These are phyloP conservation scores for Norana najaformis DNA, from an alignment of 2,888 invertebrate species.

Conservation along the genomic window DNA sequence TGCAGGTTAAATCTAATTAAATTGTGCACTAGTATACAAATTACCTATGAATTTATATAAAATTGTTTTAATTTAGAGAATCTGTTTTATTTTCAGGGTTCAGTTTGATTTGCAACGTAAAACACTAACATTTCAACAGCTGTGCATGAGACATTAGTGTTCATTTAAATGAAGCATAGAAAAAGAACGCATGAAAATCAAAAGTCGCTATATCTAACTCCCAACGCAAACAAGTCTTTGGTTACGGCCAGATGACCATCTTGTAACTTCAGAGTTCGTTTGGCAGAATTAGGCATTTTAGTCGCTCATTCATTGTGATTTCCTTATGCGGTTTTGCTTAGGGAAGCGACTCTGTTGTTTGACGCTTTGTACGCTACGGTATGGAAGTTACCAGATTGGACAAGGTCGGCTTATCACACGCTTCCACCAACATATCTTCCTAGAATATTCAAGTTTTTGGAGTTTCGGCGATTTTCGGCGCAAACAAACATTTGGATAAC, in stretches of 20 bases:
- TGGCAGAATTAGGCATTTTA: too few species aligned
- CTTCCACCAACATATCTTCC: too few species aligned
- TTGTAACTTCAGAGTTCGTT: too few species aligned
- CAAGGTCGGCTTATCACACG: too few species aligned
- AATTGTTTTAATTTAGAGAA: neutral
- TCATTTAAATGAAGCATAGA: neutral
- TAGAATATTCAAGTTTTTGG: too few species aligned
- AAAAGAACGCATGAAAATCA: neutral
- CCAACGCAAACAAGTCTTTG: neutral
- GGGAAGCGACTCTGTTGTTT: too few species aligned
- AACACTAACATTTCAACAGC: neutral
- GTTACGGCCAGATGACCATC: neutral
- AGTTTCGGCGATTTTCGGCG: too few species aligned
- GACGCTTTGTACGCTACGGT: too few species aligned
- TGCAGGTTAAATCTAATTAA: neutral
- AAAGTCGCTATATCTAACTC: neutral
- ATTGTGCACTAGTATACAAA: neutral
- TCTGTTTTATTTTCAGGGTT: neutral
- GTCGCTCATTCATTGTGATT: too few species aligned
- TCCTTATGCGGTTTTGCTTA: too few species aligned
- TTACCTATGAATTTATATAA: neutral
- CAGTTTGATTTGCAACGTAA: neutral
- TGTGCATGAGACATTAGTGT: neutral
- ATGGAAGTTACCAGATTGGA: too few species aligned
- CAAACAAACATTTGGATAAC: too few species aligned